Evolutionary conservation across 2,113 vertebrate species (phyloP).

Genomic region (Otolemur garnettii): DNA sequence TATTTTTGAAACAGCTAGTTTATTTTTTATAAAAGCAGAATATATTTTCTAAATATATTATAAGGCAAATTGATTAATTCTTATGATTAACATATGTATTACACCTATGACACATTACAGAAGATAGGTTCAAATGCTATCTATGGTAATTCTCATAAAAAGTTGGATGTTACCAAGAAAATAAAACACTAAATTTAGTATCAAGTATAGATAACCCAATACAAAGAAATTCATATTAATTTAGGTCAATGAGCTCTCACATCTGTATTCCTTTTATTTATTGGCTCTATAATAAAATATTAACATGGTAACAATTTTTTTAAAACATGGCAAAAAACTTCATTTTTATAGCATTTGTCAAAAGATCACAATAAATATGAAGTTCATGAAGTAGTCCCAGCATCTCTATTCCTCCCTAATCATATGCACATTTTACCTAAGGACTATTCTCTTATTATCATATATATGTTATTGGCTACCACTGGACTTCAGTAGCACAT

Average conservation of each 20-base stretch:
- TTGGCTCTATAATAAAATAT: neutral
- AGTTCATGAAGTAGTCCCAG: neutral
- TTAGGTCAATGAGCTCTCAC: neutral
- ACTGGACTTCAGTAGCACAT: neutral
- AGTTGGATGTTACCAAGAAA: neutral
- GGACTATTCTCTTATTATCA: neutral
- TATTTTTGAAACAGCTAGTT: neutral
- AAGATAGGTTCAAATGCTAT: neutral
- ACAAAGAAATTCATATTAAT: constrained; percentile 17
- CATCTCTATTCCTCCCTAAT: neutral
- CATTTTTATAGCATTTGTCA: neutral
- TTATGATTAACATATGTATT: neutral
- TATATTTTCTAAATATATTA: neutral
- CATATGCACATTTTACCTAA: neutral
- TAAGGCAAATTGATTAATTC: neutral
- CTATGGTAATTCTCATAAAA: neutral
- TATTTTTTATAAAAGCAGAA: constrained; percentile 28
- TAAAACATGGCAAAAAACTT: neutral
- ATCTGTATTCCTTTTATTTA: neutral
- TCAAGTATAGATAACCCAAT: neutral
- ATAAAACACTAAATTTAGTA: neutral
- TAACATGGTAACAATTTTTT: neutral
- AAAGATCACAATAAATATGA: neutral
- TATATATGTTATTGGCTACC: neutral
- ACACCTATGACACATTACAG: neutral